Base-by-base conservation (phyloP, 2,797 vertebrate species). In the Rhodeus uyekii region DNA sequence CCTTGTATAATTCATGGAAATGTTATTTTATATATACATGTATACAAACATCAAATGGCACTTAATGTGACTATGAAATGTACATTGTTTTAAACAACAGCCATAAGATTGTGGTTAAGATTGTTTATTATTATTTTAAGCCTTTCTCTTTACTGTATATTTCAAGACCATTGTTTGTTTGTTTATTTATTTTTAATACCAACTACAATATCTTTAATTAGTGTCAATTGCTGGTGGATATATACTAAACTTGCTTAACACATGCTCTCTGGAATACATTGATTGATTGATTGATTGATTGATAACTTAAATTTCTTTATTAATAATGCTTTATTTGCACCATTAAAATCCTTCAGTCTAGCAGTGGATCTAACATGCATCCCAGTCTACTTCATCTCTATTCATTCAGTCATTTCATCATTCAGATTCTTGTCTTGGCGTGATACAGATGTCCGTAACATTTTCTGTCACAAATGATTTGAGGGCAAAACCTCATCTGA, bases 401-500 rank as follows among this genome's bases (percentile, higher is more conserved):
- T 48, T 27, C 5, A 29, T 65, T 44, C 69, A 27, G 19, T 74
- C 27, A 39, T 34, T 61, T 61, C 48, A 42, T 42, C 34, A 76
- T 79, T 65, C 64, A 76, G 22, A 84, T 24, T 46, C 7, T 13
- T 4, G 7, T 76, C 64, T 48, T 67, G 75, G 53, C 18, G 6
- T 29, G 10, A 82, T 32, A 58, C 58, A 38, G 44, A 60, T 77
- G 55, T 65, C 73, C 18, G 22, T 65, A 53, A 60, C 44, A 46
- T 81, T 84, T 81, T 55, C 61, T 78, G 16, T 58, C 44, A n/a
- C 8, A 42, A 61, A 4, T 7, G n/a, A 83, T 84, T 82, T 34
- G 29, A 79, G 42, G 19, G 44, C 29, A 69, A 78, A 73, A 12
- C 27, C 65, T 80, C 27, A 79, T 71, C 58, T 61, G 53, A 14